Conservation (phyloP, 2,113 vertebrate genomes). For the Dicentrarchus labrax region DNA sequence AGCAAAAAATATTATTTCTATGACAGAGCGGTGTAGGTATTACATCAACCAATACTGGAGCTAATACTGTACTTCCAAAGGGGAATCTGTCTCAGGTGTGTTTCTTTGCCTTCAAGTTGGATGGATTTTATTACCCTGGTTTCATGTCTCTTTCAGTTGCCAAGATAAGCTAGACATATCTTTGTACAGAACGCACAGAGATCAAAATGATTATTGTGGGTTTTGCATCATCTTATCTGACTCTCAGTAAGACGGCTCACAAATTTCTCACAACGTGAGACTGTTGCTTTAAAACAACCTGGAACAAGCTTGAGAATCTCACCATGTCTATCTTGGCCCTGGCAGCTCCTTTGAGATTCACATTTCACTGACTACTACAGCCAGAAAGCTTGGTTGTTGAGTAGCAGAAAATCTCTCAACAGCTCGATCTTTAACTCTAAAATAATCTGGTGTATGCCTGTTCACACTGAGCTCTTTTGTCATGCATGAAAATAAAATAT, state of each 20-base stretch:
- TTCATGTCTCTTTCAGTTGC: background rate
- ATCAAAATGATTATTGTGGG: background rate
- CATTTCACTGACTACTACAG: constrained; percentile 31
- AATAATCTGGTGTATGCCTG: constrained; percentile 9
- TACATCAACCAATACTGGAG: background rate
- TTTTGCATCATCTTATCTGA: background rate
- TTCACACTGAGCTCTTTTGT: background rate
- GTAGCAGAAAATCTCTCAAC: constrained; percentile 14
- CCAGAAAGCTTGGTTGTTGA: background rate
- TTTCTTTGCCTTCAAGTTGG: background rate
- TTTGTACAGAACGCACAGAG: background rate
- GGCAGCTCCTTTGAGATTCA: constrained; percentile 29
- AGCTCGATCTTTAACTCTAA: constrained; percentile 10
- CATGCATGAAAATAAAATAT: background rate
- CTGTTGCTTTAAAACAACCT: background rate
- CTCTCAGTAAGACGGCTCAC: background rate
- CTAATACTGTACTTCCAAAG: background rate
- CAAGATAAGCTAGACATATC: background rate
- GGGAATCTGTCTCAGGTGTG: background rate
- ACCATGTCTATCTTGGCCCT: background rate
- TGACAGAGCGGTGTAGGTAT: background rate
- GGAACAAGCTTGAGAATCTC: constrained; percentile 1
- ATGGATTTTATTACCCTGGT: background rate
- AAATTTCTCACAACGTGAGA: background rate
- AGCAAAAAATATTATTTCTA: background rate